A percentile compares a stretch with the other conserved stretches of the same genome.
These are phyloP conservation scores for Brenthis ino DNA, from an alignment of 2,888 invertebrate genomes.

Conservation along the genomic window DNA sequence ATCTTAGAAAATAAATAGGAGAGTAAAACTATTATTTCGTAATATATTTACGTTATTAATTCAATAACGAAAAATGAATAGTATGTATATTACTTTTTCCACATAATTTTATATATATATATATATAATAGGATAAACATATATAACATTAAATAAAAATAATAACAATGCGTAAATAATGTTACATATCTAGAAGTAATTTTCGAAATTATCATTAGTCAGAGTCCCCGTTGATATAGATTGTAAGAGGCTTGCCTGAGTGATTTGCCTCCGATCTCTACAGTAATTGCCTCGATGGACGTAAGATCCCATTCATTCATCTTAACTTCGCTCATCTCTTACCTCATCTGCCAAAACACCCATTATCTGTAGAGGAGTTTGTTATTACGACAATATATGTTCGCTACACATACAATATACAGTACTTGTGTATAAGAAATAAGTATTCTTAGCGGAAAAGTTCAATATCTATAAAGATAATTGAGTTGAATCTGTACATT, in stretches of 20 bases:
- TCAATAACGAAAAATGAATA: too few relatives aligned
- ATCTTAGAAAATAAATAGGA: too few relatives aligned
- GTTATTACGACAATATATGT: slow-evolving; percentile 17
- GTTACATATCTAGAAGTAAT: slow-evolving; percentile 15
- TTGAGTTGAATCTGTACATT: too few relatives aligned
- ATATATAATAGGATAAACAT: slow-evolving; percentile 37
- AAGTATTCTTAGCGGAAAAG: too few relatives aligned
- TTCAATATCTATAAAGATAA: too few relatives aligned
- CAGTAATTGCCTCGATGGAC: slow-evolving; percentile 37
- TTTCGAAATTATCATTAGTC: slow-evolving; percentile 38
- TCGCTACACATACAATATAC: not conserved
- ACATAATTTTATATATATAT: slow-evolving; percentile 33
- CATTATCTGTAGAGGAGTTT: slow-evolving; percentile 35
- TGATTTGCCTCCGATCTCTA: slow-evolving; percentile 40
- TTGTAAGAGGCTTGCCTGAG: slow-evolving; percentile 34
- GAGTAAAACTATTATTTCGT: too few relatives aligned
- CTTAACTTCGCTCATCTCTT: slow-evolving; percentile 37
- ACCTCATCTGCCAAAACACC: slow-evolving; percentile 38
- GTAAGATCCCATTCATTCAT: slow-evolving; percentile 39
- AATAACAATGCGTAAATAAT: slow-evolving; percentile 14
- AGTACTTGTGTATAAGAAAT: too few relatives aligned
- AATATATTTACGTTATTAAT: too few relatives aligned
- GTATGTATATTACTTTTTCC: too few relatives aligned
- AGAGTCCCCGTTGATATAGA: slow-evolving; percentile 35
- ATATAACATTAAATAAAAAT: not conserved